These are phyloP conservation scores for Orius laevigatus DNA, from an alignment of 1,140 invertebrate species.

Conservation along the genomic window DNA sequence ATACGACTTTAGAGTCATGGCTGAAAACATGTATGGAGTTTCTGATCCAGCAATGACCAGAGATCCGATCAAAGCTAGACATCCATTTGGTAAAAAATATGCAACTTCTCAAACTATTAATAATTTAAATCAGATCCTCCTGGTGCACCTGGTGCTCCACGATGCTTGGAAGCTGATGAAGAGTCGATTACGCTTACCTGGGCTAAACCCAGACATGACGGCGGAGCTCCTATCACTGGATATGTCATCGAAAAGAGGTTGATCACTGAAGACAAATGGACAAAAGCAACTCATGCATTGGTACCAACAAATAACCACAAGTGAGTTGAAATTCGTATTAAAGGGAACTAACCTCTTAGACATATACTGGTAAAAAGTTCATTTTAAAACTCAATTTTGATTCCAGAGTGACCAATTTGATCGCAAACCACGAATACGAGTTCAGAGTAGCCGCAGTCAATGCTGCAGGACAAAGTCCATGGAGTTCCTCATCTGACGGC, in stretches of 20 bases:
- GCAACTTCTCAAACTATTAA: neutral
- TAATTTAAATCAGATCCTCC: conserved; percentile 48
- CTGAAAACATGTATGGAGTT: conserved; percentile 91
- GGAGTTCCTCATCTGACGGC: conserved; percentile 74
- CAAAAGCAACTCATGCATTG: conserved; percentile 65
- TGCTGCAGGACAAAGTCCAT: conserved; percentile 84
- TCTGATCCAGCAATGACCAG: conserved; percentile 79
- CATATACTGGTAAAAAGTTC: neutral
- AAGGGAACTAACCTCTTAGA: too few relatives aligned
- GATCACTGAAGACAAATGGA: conserved; percentile 80
- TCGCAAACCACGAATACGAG: conserved; percentile 92
- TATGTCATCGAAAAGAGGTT: conserved; percentile 87
- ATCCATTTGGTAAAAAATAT: conserved; percentile 72
- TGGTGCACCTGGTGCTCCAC: conserved; percentile 72
- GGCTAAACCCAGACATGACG: conserved; percentile 85
- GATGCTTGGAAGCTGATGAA: conserved; percentile 70
- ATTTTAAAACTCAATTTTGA: neutral
- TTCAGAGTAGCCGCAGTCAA: conserved; percentile 94
- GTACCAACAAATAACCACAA: conserved; percentile 65
- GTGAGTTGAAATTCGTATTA: conserved; percentile 21
- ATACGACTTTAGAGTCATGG: conserved; percentile 95
- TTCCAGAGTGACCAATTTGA: conserved; percentile 62
- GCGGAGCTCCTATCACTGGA: conserved; percentile 76
- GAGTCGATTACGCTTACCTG: conserved; percentile 88
- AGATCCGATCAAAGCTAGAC: conserved; percentile 80